phyloP scores from a whole-genome alignment of 2,797 vertebrate genomes.

The Varecia variegata region DNA sequence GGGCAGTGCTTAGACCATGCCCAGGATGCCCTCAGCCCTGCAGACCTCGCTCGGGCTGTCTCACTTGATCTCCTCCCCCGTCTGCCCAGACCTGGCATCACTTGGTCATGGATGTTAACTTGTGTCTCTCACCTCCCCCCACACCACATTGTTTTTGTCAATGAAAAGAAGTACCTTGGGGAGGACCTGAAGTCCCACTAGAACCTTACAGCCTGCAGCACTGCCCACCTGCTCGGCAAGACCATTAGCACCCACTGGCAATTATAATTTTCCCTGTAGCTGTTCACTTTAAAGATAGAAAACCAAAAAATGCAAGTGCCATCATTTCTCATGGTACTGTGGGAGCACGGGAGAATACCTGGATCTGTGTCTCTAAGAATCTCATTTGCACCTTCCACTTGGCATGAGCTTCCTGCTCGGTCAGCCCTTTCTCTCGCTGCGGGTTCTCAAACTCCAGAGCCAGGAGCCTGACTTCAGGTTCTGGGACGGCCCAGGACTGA shows the following conservation, averaged over 20 bases:
- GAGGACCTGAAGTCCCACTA: background rate
- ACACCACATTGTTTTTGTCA: background rate
- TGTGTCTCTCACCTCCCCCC: background rate
- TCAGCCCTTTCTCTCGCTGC: fast-evolving
- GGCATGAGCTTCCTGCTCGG: too few species aligned
- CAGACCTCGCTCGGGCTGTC: background rate
- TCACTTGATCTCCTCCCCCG: background rate
- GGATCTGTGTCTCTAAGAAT: background rate
- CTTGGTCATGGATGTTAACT: background rate
- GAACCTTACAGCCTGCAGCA: fast-evolving
- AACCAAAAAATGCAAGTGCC: background rate
- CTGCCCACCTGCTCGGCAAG: background rate
- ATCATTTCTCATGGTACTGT: background rate
- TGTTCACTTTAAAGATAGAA: background rate
- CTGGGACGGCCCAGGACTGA: background rate
- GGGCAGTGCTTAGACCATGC: background rate
- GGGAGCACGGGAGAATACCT: background rate
- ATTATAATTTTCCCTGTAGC: background rate
- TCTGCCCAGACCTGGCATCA: fast-evolving
- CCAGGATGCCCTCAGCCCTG: fast-evolving
- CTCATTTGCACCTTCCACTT: too few species aligned
- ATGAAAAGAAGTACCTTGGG: too few species aligned
- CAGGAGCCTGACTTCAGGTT: background rate
- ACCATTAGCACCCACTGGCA: background rate
- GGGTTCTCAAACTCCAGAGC: too few species aligned